Conservation (phyloP, 2,797 vertebrate species). For the Sorex maritimensis region DNA sequence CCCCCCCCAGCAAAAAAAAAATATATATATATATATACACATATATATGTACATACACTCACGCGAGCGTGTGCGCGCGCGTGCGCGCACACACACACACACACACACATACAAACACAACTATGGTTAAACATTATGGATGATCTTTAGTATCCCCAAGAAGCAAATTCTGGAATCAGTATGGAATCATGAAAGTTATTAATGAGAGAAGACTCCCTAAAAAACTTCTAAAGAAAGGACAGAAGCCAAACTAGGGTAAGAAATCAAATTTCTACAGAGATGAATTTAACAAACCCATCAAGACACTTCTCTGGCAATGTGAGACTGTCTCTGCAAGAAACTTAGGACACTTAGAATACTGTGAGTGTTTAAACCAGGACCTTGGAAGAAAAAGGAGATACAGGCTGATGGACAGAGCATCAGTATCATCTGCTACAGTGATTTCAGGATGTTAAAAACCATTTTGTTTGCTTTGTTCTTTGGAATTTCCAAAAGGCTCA, state of each 20-base stretch:
- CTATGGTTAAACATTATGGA: not conserved
- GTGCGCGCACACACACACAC: too few species aligned
- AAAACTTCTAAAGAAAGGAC: not conserved
- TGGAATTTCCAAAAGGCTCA: too few species aligned
- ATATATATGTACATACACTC: too few species aligned
- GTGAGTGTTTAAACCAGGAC: not conserved
- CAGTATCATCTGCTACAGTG: not conserved
- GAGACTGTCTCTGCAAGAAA: not conserved
- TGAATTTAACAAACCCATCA: conserved; percentile 14
- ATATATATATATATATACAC: too few species aligned
- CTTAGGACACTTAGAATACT: not conserved
- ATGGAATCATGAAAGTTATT: not conserved
- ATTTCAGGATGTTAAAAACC: not conserved
- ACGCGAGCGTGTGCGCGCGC: too few species aligned
- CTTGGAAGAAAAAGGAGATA: not conserved
- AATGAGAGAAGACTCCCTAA: conserved; percentile 23
- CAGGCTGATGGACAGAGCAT: not conserved
- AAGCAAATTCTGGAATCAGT: not conserved
- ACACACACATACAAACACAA: too few species aligned
- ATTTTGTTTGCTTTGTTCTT: too few species aligned
- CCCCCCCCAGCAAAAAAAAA: too few species aligned
- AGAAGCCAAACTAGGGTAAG: conserved; percentile 23
- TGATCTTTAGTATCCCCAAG: not conserved
- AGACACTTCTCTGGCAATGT: not conserved
- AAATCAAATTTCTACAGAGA: not conserved